Base-by-base conservation (phyloP, 2,888 invertebrate species). In the Drosophila mercatorum region DNA sequence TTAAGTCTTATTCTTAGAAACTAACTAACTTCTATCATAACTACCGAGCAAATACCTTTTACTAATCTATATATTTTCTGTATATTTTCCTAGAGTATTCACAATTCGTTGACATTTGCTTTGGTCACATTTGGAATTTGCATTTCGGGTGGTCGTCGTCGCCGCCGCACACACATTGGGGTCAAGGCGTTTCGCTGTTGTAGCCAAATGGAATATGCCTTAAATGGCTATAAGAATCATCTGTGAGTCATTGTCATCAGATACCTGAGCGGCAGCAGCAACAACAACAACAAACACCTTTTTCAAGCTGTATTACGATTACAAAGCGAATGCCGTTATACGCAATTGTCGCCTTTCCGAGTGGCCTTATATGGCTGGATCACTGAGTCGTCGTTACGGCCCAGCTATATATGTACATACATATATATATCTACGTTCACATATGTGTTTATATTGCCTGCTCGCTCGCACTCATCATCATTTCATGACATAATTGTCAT, bases 401-500 rank as follows among this genome's bases (percentile, higher is more conserved):
- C 62, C 40, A 38, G 58, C 73, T 73, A 62, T 67, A 63, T 68
- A 73, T 56, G 58, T 12, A 12, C n/a, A 36, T 31, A 31, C 6
- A 31, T 31, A 31, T 5, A 3, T 44, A 46, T 46, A 28, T 38
- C 51, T 28, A 34, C 56, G 7, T 44, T 12, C 17, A 51, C 17
- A 12, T 51, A 34, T 34, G 34, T 46, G 26, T 5, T 4, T 6
- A 22, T 38, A 38, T 26, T 38, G 57, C 57, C 36, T 10, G 34
- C n/a, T 26, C 26, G 44, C 38, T 14, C 49, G 51, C 59, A 62
- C 46, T 34, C 52, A 31, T 34, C 7, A 1, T 1, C 51, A 36
- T 17, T 22, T 22, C 22, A 70, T 83, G 86, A 83, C 81, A 85
- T 83, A 83, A 86, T 86, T 83, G 81, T 79, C 73, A 81, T 83